These are phyloP conservation scores for Colaptes auratus DNA, from an alignment of 2,113 vertebrate genomes.

Conservation along the genomic window DNA sequence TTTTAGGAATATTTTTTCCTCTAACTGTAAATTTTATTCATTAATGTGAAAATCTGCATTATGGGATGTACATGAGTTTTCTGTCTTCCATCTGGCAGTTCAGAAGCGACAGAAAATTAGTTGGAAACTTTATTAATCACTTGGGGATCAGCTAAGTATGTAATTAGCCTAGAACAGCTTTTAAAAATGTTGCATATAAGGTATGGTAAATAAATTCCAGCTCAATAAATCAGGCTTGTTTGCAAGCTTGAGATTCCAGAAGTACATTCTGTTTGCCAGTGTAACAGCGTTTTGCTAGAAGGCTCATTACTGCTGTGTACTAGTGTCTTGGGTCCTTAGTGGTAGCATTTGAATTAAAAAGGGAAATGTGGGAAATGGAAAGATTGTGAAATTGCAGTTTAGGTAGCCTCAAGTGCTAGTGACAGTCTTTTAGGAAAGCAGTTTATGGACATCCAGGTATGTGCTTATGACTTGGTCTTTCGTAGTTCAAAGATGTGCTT, in stretches of 20 bases:
- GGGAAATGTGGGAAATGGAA: neutral
- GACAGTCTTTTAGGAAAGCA: neutral
- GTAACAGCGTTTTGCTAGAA: neutral
- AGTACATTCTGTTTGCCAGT: neutral
- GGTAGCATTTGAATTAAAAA: neutral
- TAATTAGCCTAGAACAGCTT: slow-evolving; percentile 49
- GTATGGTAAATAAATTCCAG: neutral
- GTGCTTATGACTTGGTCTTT: neutral
- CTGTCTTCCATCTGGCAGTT: slow-evolving; percentile 43
- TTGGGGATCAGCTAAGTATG: slow-evolving; percentile 23
- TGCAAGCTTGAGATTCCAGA: neutral
- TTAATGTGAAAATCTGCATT: slow-evolving; percentile 21
- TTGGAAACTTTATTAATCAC: slow-evolving; percentile 61
- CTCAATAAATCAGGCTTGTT: slow-evolving; percentile 24
- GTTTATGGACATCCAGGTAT: neutral
- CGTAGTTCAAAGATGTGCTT: fast-evolving
- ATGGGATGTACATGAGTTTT: slow-evolving; percentile 17
- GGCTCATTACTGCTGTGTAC: neutral
- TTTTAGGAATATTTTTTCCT: neutral
- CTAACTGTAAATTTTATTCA: neutral
- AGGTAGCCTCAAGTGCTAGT: neutral
- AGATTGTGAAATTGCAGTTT: neutral
- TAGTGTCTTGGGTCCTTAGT: neutral
- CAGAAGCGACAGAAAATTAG: slow-evolving; percentile 45
- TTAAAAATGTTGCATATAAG: slow-evolving; percentile 23